Base-by-base conservation (phyloP, 1,140 invertebrate genomes). In the Zophobas morio region DNA sequence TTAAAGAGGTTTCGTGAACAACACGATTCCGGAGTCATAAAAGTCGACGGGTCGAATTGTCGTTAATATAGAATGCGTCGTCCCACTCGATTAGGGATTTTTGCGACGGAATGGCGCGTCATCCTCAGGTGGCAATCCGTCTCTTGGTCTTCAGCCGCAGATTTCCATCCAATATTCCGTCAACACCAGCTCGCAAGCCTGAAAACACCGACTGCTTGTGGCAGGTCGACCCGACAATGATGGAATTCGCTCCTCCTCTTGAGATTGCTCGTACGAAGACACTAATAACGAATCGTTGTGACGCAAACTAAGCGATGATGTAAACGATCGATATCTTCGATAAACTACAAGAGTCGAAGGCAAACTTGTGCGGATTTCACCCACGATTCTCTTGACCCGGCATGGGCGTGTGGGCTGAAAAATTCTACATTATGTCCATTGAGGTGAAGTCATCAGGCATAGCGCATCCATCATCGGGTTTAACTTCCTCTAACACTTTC, bases 241-340 rank as follows among this genome's bases (percentile, higher is more conserved):
- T 54, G 53, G 53, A 54, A 54, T 5, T n/a, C 32, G 35, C 35
- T 54, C 32, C 53, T 35, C 20, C 6, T 34, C 54, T 57, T 35
- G 6, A 60, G 8, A 8, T 60, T 60, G 8, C 56, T 42, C 60
- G 60, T 40, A 40, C 42, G 20, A 66, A 66, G 39, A 66, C 35
- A 63, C 42, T 66, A 20, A 37, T 35, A 57, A 46, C 32, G 1
- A 51, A 6, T 20, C n/a, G 49, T 37, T 39, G 36, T 42, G 60
- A 20, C 39, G 60, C 39, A 46, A 66, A 66, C 40, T 66, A 66
- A 66, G 37, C 60, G 37, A 42, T 66, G 60, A 66, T 66, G 60
- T 66, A 66, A 66, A 66, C 60, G 60, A 66, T 66, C 60, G 33
- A 66, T 66, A 66, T 66, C 6, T 5, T 8, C 36, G 39, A 63